A percentile compares a stretch with the other conserved stretches of the same genome.
Conservation (phyloP, 2,113 vertebrate species). For the Edolisoma coerulescens region DNA sequence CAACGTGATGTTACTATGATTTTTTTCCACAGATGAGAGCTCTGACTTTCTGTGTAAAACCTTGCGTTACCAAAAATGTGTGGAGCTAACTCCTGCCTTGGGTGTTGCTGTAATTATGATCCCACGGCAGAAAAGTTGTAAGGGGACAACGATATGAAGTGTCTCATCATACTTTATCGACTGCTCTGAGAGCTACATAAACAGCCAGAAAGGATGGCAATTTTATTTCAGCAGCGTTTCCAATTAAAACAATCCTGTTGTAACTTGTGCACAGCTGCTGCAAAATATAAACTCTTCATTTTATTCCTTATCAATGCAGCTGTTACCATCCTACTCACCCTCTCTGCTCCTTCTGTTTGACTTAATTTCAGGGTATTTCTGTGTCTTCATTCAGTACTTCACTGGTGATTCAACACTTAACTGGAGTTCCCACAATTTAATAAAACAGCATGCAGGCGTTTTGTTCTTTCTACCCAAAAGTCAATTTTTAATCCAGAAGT, state of each 20-base stretch:
- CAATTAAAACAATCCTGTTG: not conserved
- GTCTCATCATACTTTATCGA: not conserved
- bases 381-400: not conserved
- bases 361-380: not conserved
- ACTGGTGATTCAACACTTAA: not conserved
- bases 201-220: not conserved
- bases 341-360: not conserved
- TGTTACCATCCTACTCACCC: not conserved
- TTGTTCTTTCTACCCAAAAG: not conserved
- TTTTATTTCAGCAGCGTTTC: not conserved
- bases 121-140: not conserved
- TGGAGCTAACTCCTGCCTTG: not conserved
- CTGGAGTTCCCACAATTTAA: not conserved
- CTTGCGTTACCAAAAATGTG: not conserved
- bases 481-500: not conserved
- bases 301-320: not conserved
- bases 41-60: not conserved
- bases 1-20: rapidly evolving
- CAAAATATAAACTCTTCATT: not conserved
- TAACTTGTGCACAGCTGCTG: not conserved
- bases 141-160: not conserved
- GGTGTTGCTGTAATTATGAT: not conserved
- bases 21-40: not conserved
- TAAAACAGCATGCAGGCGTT: not conserved
- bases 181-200: not conserved